phyloP scores from a whole-genome alignment of 2,113 vertebrate genomes.

The Dipodomys stephensi region DNA sequence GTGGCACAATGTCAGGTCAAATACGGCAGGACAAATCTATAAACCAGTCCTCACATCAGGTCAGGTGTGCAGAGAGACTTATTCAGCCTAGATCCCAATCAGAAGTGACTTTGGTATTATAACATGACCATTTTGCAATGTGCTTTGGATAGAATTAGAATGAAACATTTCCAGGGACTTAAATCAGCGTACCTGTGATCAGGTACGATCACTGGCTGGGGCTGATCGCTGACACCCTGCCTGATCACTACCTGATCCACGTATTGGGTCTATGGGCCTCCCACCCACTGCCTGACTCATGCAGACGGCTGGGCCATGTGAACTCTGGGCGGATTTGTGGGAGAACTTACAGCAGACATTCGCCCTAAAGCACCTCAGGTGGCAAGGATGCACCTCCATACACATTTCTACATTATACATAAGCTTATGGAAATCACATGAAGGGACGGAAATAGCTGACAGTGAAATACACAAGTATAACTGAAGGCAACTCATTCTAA shows the following conservation, averaged over 20 bases:
- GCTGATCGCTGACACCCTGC: too few relatives aligned
- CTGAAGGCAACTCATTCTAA: not conserved
- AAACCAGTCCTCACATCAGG: not conserved
- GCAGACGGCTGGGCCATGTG: not conserved
- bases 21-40: fast-evolving
- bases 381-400: not conserved
- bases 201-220: not conserved
- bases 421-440: not conserved
- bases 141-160: not conserved
- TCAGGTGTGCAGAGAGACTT: not conserved
- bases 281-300: fast-evolving
- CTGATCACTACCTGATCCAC: not conserved
- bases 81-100: fast-evolving
- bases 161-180: not conserved
- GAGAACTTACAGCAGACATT: not conserved
- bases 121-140: not conserved
- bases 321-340: too few relatives aligned
- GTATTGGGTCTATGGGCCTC: too few relatives aligned
- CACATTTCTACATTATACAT: not conserved
- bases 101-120: not conserved
- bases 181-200: not conserved
- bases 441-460: not conserved
- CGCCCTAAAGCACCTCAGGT: not conserved
- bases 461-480: not conserved
- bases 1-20: too few relatives aligned